A percentile compares a stretch with the other conserved stretches of the same genome.
Evolutionary conservation across 2,888 invertebrate genomes (phyloP).

Genomic region (Trisateles emortualis): DNA sequence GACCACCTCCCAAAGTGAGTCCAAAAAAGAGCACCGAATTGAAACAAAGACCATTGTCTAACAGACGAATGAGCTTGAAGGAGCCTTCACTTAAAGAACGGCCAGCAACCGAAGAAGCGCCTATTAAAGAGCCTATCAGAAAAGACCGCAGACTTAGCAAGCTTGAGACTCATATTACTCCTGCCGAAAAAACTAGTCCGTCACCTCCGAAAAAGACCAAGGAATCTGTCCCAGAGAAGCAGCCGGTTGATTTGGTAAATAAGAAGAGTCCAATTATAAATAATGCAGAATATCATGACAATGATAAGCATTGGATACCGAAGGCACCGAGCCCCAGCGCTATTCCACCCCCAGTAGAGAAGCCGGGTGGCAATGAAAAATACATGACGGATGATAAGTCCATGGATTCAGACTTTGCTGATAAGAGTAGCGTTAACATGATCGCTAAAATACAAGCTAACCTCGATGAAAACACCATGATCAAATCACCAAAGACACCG

Average conservation of each 20-base stretch:
- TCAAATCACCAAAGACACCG: slow-evolving; percentile 83
- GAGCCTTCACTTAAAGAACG: slow-evolving; percentile 55
- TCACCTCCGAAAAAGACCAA: slow-evolving; percentile 61
- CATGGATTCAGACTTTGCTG: slow-evolving; percentile 74
- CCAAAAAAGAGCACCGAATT: slow-evolving; percentile 64
- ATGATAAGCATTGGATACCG: slow-evolving; percentile 75
- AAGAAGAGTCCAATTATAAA: slow-evolving; percentile 60
- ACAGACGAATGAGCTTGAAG: slow-evolving; percentile 55
- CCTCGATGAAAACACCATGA: slow-evolving; percentile 82
- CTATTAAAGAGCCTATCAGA: slow-evolving; percentile 38
- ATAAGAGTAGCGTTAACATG: slow-evolving; percentile 80
- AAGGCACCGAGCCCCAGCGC: slow-evolving; percentile 74
- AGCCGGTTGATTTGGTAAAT: slow-evolving; percentile 48
- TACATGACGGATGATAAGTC: slow-evolving; percentile 82
- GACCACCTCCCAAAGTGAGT: slow-evolving; percentile 53
- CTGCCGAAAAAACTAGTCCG: slow-evolving; percentile 39
- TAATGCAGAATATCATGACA: slow-evolving; percentile 63
- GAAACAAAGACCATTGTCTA: slow-evolving; percentile 57
- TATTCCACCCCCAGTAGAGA: slow-evolving; percentile 77
- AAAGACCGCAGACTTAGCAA: slow-evolving; percentile 47
- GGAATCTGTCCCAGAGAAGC: slow-evolving; percentile 40
- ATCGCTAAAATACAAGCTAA: slow-evolving; percentile 83
- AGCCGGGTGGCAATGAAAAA: slow-evolving; percentile 76
- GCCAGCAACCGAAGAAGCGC: slow-evolving; percentile 44
- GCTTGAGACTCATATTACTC: slow-evolving; percentile 37